Evolutionary conservation across 1,140 invertebrate genomes (phyloP).

Genomic region (Solenopsis invicta): DNA sequence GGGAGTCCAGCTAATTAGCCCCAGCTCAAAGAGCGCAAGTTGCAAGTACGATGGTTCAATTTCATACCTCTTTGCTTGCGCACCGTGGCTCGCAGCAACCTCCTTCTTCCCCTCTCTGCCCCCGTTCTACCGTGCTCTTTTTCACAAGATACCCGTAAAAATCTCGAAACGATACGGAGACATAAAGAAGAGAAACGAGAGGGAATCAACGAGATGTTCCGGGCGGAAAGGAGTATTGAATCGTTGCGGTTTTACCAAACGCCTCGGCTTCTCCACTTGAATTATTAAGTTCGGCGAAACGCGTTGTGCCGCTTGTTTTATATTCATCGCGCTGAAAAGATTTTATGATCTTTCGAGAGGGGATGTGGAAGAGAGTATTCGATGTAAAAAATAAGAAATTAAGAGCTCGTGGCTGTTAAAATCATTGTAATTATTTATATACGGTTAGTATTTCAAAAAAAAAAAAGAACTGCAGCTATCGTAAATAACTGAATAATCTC

Average conservation of each 20-base stretch:
- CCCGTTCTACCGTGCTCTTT: not conserved
- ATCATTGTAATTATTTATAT: not conserved
- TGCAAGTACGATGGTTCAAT: conserved; percentile 53
- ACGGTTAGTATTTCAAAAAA: not conserved
- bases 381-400: conserved; percentile 3
- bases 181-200: conserved; percentile 43
- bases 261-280: conserved; percentile 39
- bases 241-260: conserved; percentile 47
- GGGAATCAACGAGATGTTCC: conserved; percentile 1
- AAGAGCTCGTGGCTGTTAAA: not conserved
- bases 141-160: conserved; percentile 30
- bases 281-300: conserved; percentile 52
- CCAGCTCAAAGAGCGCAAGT: conserved; percentile 45
- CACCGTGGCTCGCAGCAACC: not conserved
- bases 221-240: conserved; percentile 24
- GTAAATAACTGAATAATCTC: not conserved
- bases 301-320: conserved; percentile 20
- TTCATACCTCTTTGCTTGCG: conserved; percentile 51
- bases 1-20: conserved; percentile 53
- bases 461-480: not conserved
- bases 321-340: conserved; percentile 29
- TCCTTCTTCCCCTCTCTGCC: no score
- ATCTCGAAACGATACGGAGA: conserved; percentile 29
- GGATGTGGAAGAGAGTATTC: not conserved
- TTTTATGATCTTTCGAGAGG: not conserved